Evolutionary conservation across 2,797 vertebrate species (phyloP).

Genomic region (Brachymystax lenok): DNA sequence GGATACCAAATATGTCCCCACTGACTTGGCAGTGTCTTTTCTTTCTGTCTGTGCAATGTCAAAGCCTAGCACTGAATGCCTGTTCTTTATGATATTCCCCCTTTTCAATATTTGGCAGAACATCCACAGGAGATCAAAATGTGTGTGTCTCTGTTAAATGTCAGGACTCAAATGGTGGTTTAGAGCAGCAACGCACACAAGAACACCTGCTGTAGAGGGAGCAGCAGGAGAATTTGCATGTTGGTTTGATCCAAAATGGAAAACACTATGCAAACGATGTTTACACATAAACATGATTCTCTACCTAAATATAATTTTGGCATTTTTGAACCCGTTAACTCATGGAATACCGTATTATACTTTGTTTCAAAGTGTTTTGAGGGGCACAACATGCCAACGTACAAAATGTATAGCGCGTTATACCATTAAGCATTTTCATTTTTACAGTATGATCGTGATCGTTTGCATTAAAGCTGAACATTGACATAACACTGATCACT

Average conservation of each 20-base stretch:
- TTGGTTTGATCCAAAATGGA: slow-evolving; percentile 63
- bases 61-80: slow-evolving; percentile 66
- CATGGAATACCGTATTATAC: slow-evolving; percentile 44
- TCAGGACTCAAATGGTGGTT: slow-evolving; percentile 55
- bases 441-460: not conserved
- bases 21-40: slow-evolving; percentile 34
- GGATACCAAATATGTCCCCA: slow-evolving; percentile 49
- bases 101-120: slow-evolving; percentile 70
- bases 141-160: slow-evolving; percentile 74
- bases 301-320: slow-evolving; percentile 28
- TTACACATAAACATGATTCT: slow-evolving; percentile 31
- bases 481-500: not conserved
- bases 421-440: not conserved
- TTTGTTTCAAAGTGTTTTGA: not conserved
- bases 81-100: slow-evolving; percentile 63
- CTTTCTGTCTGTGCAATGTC: slow-evolving; percentile 51
- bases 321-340: slow-evolving; percentile 29
- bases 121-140: slow-evolving; percentile 70
- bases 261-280: slow-evolving; percentile 51
- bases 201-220: slow-evolving; percentile 71
- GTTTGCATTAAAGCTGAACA: not conserved
- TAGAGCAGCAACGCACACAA: slow-evolving; percentile 55
- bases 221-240: slow-evolving; percentile 60
- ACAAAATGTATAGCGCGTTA: not conserved
- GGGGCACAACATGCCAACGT: not conserved